Conservation (phyloP, 2,797 vertebrate genomes). For the Parambassis ranga region DNA sequence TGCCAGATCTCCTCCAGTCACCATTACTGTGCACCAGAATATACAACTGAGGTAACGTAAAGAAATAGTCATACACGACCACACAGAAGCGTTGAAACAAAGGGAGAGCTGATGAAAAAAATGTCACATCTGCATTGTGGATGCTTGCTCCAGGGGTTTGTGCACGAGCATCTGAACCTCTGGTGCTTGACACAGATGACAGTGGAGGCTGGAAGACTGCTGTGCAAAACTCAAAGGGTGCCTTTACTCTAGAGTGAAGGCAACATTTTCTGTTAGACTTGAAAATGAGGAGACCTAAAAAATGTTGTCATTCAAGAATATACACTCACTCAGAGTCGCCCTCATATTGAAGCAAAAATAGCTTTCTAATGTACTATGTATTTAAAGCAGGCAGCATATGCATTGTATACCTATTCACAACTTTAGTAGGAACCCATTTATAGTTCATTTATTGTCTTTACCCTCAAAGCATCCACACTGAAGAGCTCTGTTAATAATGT, state of each 20-base stretch:
- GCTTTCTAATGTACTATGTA: no score
- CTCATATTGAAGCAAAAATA: no score
- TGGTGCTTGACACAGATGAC: background rate
- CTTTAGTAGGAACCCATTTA: no score
- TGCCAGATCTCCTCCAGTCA: constrained; percentile 27
- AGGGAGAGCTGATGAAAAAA: background rate
- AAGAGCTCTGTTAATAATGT: no score
- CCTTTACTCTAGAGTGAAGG: background rate
- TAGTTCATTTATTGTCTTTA: no score
- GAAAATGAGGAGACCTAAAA: constrained; percentile 5
- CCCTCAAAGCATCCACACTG: no score
- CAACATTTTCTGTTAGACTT: constrained; percentile 9
- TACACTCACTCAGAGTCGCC: background rate
- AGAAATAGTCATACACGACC: constrained; percentile 17
- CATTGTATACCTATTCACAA: no score
- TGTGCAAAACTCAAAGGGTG: constrained; percentile 9
- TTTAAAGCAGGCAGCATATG: background rate
- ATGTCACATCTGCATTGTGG: background rate
- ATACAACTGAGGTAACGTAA: constrained; percentile 1
- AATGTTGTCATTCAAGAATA: background rate
- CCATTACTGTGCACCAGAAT: background rate
- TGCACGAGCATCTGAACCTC: constrained; percentile 4
- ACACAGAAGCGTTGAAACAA: background rate
- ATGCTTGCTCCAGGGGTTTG: constrained; percentile 10
- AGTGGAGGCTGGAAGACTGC: background rate